phyloP scores from a whole-genome alignment of 2,888 invertebrate genomes.

The Andricus curvator region DNA sequence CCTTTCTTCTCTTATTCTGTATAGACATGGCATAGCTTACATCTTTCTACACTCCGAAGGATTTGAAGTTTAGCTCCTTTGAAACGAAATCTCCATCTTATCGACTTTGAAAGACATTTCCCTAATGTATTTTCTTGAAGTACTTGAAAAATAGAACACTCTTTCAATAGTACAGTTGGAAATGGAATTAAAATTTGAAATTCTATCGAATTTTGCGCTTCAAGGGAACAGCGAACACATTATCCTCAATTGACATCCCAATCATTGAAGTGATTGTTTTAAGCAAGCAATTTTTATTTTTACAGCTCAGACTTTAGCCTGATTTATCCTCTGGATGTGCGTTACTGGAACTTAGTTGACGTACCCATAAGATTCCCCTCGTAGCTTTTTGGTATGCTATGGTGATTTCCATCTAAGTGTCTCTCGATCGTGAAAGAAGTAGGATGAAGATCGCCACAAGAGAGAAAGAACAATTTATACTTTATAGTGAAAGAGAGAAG shows the following conservation, averaged over 20 bases:
- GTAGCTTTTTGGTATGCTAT: conserved; percentile 4
- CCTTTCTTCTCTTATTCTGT: too few relatives aligned
- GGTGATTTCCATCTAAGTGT: conserved; percentile 13
- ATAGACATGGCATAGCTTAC: too few relatives aligned
- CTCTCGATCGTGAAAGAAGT: conserved; percentile 4
- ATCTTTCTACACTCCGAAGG: too few relatives aligned
- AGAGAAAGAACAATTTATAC: conserved; percentile 23
- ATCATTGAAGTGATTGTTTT: background rate
- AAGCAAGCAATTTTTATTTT: background rate
- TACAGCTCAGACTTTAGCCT: too few relatives aligned
- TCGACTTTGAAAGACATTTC: too few relatives aligned
- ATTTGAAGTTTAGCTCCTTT: too few relatives aligned
- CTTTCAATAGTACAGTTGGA: too few relatives aligned
- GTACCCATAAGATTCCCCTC: conserved; percentile 41
- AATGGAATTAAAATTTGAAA: too few relatives aligned
- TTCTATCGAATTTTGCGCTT: background rate
- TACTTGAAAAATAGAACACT: too few relatives aligned
- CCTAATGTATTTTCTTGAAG: too few relatives aligned
- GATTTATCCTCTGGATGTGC: conserved; percentile 23
- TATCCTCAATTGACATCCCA: background rate
- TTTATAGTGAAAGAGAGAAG: conserved; percentile 44
- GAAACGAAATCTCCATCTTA: too few relatives aligned
- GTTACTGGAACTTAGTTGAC: conserved; percentile 37
- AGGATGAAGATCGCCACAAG: conserved; percentile 27
- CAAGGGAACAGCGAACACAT: background rate